A percentile compares a stretch with the other conserved stretches of the same genome.
These are phyloP conservation scores for Rhombomys opimus DNA, from an alignment of 2,113 vertebrate species.

Conservation along the genomic window DNA sequence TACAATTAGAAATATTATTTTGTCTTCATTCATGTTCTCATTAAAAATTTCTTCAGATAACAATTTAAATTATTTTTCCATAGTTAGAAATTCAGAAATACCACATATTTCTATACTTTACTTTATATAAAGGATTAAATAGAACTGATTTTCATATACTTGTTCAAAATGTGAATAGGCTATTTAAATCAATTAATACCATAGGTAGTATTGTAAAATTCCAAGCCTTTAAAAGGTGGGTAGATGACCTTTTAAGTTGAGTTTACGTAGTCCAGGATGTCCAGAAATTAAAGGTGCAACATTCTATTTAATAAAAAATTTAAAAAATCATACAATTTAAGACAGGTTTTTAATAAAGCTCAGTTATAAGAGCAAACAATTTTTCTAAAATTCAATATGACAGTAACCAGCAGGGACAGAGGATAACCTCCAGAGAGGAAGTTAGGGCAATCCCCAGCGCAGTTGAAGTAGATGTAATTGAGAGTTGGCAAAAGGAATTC, in stretches of 20 bases:
- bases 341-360: background rate
- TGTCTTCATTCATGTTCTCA: background rate
- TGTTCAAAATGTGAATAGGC: background rate
- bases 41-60: background rate
- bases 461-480: background rate
- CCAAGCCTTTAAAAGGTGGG: background rate
- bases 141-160: background rate
- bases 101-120: background rate
- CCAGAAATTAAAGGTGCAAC: background rate
- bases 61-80: background rate
- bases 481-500: background rate
- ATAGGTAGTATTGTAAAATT: background rate
- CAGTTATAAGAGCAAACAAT: background rate
- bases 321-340: background rate
- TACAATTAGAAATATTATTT: background rate
- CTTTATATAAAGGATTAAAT: background rate
- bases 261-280: background rate
- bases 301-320: background rate
- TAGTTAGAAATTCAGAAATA: background rate
- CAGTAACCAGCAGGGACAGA: background rate
- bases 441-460: too few relatives aligned
- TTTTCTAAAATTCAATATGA: background rate
- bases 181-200: constrained; percentile 2
- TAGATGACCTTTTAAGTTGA: background rate
- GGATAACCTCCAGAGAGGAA: background rate